Evolutionary conservation across 1,140 invertebrate species (phyloP).

Genomic region (Calliopsis andreniformis): DNA sequence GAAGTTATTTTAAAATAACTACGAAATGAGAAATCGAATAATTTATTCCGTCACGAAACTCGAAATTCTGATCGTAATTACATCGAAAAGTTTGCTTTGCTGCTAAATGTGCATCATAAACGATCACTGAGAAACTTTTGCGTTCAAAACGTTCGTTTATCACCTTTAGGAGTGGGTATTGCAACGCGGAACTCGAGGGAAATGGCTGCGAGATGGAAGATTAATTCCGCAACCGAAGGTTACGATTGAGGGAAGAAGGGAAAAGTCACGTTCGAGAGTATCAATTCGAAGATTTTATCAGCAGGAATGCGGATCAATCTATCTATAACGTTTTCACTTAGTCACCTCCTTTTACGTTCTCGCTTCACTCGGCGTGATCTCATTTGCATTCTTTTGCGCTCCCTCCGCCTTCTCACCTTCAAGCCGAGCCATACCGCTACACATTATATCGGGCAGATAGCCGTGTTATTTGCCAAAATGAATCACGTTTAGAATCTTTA

Average conservation of each 20-base stretch:
- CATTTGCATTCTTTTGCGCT: conserved; percentile 43
- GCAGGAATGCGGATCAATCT: conserved; percentile 31
- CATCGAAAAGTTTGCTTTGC: not conserved
- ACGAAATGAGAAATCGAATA: not conserved
- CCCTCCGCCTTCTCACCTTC: conserved; percentile 1
- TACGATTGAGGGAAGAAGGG: conserved; percentile 12
- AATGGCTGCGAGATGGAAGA: conserved; percentile 2
- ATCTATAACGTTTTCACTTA: conserved; percentile 49
- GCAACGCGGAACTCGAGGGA: not conserved
- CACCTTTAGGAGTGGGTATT: not conserved
- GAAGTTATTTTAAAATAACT: too few relatives aligned
- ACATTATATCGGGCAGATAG: conserved; percentile 20
- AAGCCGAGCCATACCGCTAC: not conserved
- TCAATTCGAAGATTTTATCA: conserved; percentile 47
- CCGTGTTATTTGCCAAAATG: conserved; percentile 19
- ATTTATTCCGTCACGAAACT: not conserved
- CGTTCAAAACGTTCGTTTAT: not conserved
- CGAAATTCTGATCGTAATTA: conserved; percentile 1
- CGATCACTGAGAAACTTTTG: not conserved
- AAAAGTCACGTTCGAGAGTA: conserved; percentile 34
- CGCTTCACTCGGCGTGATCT: conserved; percentile 6
- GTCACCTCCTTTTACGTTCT: conserved; percentile 14
- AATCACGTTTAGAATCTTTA: not conserved
- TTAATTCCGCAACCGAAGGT: conserved; percentile 10
- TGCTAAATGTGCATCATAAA: not conserved